phyloP scores from a whole-genome alignment of 2,797 vertebrate species.

The Apogon talboti region DNA sequence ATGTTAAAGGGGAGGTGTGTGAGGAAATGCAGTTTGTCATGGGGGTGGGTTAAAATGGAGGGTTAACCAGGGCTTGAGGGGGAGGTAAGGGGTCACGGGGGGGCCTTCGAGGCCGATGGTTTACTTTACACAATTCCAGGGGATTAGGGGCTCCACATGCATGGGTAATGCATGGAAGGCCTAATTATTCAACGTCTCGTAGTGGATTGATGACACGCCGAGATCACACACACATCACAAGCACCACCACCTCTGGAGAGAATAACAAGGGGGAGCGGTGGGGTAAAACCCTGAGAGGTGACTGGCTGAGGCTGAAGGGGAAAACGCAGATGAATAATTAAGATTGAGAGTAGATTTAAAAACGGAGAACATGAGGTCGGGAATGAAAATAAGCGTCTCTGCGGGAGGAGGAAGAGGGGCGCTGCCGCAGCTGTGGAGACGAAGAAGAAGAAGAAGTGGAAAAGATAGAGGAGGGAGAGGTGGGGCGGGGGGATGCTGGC shows the following conservation, averaged over 20 bases:
- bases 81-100: slow-evolving; percentile 17
- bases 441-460: neutral
- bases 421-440: slow-evolving; percentile 15
- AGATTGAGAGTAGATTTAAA: slow-evolving; percentile 40
- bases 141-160: slow-evolving; percentile 59
- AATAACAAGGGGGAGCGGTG: slow-evolving; percentile 34
- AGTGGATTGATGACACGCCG: slow-evolving; percentile 50
- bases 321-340: slow-evolving; percentile 49
- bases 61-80: neutral
- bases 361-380: slow-evolving; percentile 24
- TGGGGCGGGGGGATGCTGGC: slow-evolving; percentile 1
- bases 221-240: slow-evolving; percentile 52
- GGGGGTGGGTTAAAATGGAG: slow-evolving; percentile 33
- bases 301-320: slow-evolving; percentile 17
- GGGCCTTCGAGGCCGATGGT: slow-evolving; percentile 23
- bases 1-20: slow-evolving; percentile 5
- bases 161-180: slow-evolving; percentile 28
- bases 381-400: slow-evolving; percentile 34
- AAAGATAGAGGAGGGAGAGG: neutral
- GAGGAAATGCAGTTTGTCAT: slow-evolving; percentile 38
- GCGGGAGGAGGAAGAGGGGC: slow-evolving; percentile 21
- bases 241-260: slow-evolving; percentile 42
- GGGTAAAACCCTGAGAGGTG: slow-evolving; percentile 30
- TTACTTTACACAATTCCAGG: slow-evolving; percentile 65
- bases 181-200: slow-evolving; percentile 63